Conservation (phyloP, 2,888 invertebrate species). For the Drosophila formosana region DNA sequence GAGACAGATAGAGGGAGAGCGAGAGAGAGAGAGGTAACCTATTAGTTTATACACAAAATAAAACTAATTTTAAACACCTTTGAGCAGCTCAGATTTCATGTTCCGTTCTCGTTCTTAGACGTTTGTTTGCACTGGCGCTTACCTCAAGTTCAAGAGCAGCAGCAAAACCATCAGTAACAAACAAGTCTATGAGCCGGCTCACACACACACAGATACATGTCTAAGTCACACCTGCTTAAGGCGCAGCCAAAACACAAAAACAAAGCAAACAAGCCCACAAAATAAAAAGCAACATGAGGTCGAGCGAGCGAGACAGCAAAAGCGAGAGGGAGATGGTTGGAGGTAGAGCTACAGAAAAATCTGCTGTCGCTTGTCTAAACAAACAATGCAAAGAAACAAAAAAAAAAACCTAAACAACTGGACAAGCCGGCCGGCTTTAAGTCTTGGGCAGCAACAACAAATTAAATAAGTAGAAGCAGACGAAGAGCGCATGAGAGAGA, state of each 20-base stretch:
- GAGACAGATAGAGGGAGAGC: not conserved
- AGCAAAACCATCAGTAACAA: slow-evolving; percentile 36
- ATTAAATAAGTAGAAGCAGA: slow-evolving; percentile 5
- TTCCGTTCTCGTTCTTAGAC: slow-evolving; percentile 38
- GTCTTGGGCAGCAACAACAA: slow-evolving; percentile 31
- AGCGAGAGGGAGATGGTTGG: not conserved
- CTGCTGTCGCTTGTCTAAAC: slow-evolving; percentile 57
- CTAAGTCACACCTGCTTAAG: slow-evolving; percentile 72
- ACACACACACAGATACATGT: slow-evolving; percentile 22
- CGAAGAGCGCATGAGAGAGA: not conserved
- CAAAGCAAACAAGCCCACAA: slow-evolving; percentile 53
- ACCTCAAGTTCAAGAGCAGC: slow-evolving; percentile 81
- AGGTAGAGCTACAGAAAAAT: slow-evolving; percentile 33
- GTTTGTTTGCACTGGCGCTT: slow-evolving; percentile 50
- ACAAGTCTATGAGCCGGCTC: slow-evolving; percentile 59
- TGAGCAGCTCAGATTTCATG: slow-evolving; percentile 37
- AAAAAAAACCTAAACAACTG: slow-evolving; percentile 57
- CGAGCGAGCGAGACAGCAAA: not conserved
- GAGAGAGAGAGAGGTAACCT: not conserved
- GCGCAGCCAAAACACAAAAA: slow-evolving; percentile 39
- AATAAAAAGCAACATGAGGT: slow-evolving; percentile 29
- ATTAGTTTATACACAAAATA: slow-evolving; percentile 36
- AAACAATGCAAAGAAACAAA: slow-evolving; percentile 52
- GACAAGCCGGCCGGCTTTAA: slow-evolving; percentile 75
- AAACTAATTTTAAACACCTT: slow-evolving; percentile 28